Evolutionary conservation across 2,113 vertebrate species (phyloP).

Genomic region (Nicator chloris): DNA sequence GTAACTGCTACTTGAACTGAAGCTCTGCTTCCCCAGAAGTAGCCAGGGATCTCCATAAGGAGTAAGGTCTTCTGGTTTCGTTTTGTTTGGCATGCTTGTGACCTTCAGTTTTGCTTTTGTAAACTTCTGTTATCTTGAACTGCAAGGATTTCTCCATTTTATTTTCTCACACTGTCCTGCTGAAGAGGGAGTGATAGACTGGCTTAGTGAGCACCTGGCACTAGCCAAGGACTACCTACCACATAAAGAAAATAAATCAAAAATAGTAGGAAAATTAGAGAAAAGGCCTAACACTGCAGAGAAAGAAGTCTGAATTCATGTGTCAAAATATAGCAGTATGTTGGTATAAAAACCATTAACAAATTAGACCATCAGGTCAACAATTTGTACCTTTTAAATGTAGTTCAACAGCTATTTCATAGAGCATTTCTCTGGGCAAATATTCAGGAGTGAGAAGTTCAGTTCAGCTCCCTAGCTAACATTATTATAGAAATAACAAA

Average conservation of each 20-base stretch:
- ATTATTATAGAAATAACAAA: not conserved
- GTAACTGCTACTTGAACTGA: not conserved
- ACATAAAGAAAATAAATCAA: not conserved
- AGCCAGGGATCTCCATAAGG: accelerated
- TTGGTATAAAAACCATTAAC: not conserved
- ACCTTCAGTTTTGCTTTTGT: not conserved
- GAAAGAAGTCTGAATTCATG: not conserved
- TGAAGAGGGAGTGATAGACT: not conserved
- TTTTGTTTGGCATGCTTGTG: not conserved
- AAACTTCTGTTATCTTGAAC: not conserved
- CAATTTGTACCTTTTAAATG: not conserved
- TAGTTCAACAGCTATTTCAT: not conserved
- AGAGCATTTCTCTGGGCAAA: not conserved
- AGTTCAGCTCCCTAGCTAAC: not conserved
- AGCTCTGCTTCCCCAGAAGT: not conserved
- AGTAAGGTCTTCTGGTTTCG: accelerated
- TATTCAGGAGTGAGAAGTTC: not conserved
- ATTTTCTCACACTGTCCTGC: not conserved
- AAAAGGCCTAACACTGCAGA: accelerated
- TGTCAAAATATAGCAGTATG: not conserved
- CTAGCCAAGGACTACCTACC: not conserved
- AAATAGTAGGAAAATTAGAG: not conserved
- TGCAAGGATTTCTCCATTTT: not conserved
- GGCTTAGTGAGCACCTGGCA: not conserved
- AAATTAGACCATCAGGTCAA: not conserved